Evolutionary conservation across 2,797 vertebrate genomes (phyloP), one percentile per base, ranked within the genome.

Genomic region (Pagetopsis macropterus): DNA sequence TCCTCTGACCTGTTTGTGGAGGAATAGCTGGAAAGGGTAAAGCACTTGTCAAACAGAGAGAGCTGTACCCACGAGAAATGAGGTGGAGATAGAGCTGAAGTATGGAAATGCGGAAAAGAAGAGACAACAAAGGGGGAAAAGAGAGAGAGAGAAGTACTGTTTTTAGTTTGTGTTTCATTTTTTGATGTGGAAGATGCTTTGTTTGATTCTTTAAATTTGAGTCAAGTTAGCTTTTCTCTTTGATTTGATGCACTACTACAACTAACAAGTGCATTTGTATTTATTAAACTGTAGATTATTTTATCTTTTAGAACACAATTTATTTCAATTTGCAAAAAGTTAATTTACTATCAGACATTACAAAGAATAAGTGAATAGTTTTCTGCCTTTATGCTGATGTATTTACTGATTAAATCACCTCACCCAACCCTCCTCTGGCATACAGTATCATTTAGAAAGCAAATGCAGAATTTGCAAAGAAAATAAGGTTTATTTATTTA

Each of bases 1-100:
- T 87, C 63, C 58, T 63, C 76, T 87, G 87, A 87, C 86, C 90
- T 83, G 92, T 87, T 87, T 92, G 87, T 88, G 84, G 82, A 89
- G 81, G 86, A 78, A 91, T 92, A 90, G 86, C 86, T 87, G 87
- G 64, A 84, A 84, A 71, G 75, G 82, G 77, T 78, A 79, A 87
- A 87, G 73, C 72, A 77, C 84, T 89, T 85, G 87, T 91, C 84
- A 87, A 81, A 85, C 84, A 84, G 66, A 75, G 66, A 73, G 76
- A 77, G 75, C 69, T 73, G 61, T 9, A 51, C 86, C 72, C 74
- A 51, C 31, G 83, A 83, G 83, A 72, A 52, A 70, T 43, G 70
- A 70, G 49, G 59, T 17, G 52, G 44, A 75, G 66, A 80, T 65
- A 81, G 65, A 79, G 54, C 40, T 56, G 37, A 74, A 58, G 65